Evolutionary conservation across 2,113 vertebrate genomes (phyloP).

Genomic region (Cavia aperea): DNA sequence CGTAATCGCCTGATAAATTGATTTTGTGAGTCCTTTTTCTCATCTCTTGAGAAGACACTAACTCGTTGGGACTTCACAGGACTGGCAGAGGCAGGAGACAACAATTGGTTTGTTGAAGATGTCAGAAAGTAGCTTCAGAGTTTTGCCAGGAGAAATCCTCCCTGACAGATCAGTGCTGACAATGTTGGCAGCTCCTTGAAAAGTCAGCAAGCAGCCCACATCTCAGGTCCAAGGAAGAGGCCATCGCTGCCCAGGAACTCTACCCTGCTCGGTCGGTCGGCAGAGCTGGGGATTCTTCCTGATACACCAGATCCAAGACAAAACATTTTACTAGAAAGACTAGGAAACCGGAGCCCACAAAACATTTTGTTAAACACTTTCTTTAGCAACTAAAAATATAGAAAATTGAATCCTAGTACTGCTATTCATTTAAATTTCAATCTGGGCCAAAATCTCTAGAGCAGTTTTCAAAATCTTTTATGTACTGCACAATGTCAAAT

Average conservation of each 20-base stretch:
- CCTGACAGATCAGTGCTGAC: conserved; percentile 93
- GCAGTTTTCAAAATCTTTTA: conserved; percentile 25
- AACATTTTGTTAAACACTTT: conserved; percentile 10
- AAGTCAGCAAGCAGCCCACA: conserved; percentile 68
- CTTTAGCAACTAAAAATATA: conserved; percentile 8
- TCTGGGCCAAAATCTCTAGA: conserved; percentile 5
- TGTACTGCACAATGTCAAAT: conserved; percentile 10
- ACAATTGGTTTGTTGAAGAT: conserved; percentile 96
- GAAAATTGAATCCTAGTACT: conserved; percentile 19
- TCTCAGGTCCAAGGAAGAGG: conserved; percentile 66
- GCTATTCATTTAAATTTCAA: conserved; percentile 40
- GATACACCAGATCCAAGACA: conserved; percentile 12
- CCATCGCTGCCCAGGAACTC: conserved; percentile 71
- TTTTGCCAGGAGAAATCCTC: conserved; percentile 89
- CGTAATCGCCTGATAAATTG: conserved; percentile 88
- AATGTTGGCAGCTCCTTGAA: conserved; percentile 82
- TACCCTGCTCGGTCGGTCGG: background rate
- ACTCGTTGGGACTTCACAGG: conserved; percentile 94
- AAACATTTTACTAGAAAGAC: background rate
- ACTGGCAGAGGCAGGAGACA: conserved; percentile 85
- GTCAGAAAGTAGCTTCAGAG: conserved; percentile 90
- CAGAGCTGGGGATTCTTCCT: background rate
- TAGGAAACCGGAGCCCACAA: background rate
- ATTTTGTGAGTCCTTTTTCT: conserved; percentile 85
- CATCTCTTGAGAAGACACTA: conserved; percentile 90